Percentiles rank a stretch among this genome's conserved stretches.
These are phyloP conservation scores for Cisticola juncidis DNA, from an alignment of 2,113 vertebrate species.

Conservation along the genomic window DNA sequence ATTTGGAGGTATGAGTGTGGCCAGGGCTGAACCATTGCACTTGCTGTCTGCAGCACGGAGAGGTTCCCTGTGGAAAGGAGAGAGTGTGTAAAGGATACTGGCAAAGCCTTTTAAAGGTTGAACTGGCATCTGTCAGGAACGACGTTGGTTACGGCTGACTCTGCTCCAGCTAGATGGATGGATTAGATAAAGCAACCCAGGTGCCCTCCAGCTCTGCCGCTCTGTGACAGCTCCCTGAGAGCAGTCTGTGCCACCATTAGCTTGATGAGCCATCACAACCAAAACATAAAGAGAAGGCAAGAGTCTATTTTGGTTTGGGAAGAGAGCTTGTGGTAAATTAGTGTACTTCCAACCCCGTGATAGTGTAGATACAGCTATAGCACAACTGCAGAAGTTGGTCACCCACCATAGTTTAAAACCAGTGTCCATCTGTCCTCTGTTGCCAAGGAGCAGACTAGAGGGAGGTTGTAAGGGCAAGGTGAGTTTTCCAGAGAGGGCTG, in stretches of 20 bases:
- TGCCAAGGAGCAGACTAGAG: not conserved
- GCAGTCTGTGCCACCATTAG: not conserved
- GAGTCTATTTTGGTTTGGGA: not conserved
- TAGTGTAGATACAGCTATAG: not conserved
- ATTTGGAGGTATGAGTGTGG: not conserved
- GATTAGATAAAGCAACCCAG: not conserved
- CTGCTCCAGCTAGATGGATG: not conserved
- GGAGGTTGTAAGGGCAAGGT: not conserved
- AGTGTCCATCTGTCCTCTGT: not conserved
- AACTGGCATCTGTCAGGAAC: not conserved
- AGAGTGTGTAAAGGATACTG: not conserved
- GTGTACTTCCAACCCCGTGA: not conserved
- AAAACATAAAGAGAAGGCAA: not conserved
- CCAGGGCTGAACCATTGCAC: not conserved
- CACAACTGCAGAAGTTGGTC: not conserved
- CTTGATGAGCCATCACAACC: not conserved
- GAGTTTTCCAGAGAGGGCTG: not conserved
- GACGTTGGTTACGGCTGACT: accelerated
- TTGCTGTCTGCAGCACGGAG: not conserved
- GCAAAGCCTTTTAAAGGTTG: not conserved
- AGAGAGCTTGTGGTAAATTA: not conserved
- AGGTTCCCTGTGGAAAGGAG: not conserved
- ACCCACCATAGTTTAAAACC: not conserved
- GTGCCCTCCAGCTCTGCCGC: not conserved
- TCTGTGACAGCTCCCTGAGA: not conserved